Conservation (phyloP, 1,140 invertebrate species). For the Potamilus streckersoni region DNA sequence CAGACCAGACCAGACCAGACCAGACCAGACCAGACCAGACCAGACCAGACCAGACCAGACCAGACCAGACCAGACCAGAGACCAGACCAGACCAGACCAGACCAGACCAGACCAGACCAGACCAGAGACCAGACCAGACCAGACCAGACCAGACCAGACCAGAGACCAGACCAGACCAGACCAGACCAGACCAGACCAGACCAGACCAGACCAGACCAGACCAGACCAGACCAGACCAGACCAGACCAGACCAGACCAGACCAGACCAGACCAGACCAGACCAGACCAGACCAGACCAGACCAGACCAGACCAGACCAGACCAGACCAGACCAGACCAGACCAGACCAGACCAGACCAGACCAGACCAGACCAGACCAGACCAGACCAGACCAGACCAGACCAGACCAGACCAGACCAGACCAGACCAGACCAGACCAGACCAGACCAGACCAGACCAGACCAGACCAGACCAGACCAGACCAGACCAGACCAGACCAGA, state of each 20-base stretch:
- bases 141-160: too few species aligned
- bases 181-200: conserved; percentile 10
- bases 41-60: conserved; percentile 28
- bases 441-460: conserved; percentile 29
- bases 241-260: conserved; percentile 15
- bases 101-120: conserved; percentile 25
- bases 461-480: conserved; percentile 13
- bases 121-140: too few species aligned
- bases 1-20: conserved; percentile 19
- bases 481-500: conserved; percentile 13
- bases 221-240: conserved; percentile 19
- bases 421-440: conserved; percentile 23
- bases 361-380: conserved; percentile 22
- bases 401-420: conserved; percentile 11
- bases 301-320: conserved; percentile 20
- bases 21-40: conserved; percentile 24
- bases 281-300: conserved; percentile 18
- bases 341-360: conserved; percentile 28
- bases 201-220: conserved; percentile 20
- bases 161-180: conserved; percentile 16
- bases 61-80: conserved; percentile 25
- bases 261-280: conserved; percentile 20
- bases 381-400: conserved; percentile 19
- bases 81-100: conserved; percentile 19
- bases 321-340: conserved; percentile 28